Percentiles rank a stretch among this genome's conserved stretches.
Evolutionary conservation across 1,140 invertebrate species (phyloP).

Genomic region (Littorina saxatilis): DNA sequence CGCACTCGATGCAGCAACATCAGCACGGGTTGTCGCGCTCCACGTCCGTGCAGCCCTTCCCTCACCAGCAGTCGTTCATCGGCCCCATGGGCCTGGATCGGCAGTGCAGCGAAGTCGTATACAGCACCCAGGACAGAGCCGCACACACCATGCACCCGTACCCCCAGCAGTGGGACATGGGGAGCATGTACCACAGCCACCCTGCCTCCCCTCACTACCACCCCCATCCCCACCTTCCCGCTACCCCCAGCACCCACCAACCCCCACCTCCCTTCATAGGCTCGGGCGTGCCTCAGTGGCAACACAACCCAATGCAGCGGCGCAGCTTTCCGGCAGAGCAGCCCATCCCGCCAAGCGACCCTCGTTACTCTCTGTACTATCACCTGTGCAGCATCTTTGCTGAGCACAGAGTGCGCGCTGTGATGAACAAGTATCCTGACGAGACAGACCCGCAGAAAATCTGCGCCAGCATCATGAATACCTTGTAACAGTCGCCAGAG

Average conservation of each 20-base stretch:
- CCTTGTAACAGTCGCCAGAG: neutral
- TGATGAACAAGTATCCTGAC: conserved; percentile 89
- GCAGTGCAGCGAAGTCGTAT: conserved; percentile 4
- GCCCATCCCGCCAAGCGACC: conserved; percentile 79
- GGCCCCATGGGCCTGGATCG: neutral
- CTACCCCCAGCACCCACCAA: conserved; percentile 62
- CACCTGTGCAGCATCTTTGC: conserved; percentile 92
- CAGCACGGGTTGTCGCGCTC: neutral
- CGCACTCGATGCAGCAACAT: neutral
- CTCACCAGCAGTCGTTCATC: conserved; percentile 29
- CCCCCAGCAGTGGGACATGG: neutral
- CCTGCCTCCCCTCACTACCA: neutral
- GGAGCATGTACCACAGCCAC: neutral
- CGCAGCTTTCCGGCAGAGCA: conserved; percentile 41
- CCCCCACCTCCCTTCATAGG: neutral
- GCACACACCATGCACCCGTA: neutral
- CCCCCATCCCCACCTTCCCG: neutral
- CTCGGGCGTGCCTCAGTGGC: neutral
- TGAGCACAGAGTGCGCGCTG: conserved; percentile 89
- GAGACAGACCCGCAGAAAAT: conserved; percentile 92
- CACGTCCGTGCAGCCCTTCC: conserved; percentile 11
- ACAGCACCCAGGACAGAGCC: neutral
- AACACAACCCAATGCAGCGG: neutral
- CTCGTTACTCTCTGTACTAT: conserved; percentile 86
- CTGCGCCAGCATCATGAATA: conserved; percentile 88